Conservation (phyloP, 1,140 invertebrate species). For the Procambarus virginalis region DNA sequence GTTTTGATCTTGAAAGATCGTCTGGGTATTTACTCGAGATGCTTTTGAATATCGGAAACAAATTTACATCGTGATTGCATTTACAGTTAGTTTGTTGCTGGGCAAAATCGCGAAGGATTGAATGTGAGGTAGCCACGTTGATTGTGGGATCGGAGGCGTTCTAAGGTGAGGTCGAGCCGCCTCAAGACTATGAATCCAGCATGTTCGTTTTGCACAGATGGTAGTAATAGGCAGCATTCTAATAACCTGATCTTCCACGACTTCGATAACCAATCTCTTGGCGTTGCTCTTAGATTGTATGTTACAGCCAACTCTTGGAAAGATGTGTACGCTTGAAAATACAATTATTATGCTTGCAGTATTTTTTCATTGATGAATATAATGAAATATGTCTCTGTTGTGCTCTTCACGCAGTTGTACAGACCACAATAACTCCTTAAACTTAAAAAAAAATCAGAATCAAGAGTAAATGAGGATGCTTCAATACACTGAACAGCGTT, state of each 20-base stretch:
- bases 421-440: no score
- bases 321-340: neutral
- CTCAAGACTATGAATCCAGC: conserved; percentile 37
- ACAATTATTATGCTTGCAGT: no score
- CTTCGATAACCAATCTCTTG: conserved; percentile 12
- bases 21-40: neutral
- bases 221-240: conserved; percentile 33
- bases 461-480: neutral
- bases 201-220: conserved; percentile 39
- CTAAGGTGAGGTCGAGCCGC: neutral
- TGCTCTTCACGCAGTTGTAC: no score
- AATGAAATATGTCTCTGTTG: no score
- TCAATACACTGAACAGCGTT: neutral
- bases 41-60: neutral
- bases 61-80: neutral
- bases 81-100: neutral
- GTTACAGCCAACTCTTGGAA: neutral
- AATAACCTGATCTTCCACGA: conserved; percentile 15
- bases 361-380: no score
- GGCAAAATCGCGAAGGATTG: neutral
- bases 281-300: neutral
- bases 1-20: neutral
- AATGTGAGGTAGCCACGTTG: neutral
- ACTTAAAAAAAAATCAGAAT: neutral
- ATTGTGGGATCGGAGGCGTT: neutral